Evolutionary conservation across 2,797 vertebrate species (phyloP).

Genomic region (Masticophis lateralis): DNA sequence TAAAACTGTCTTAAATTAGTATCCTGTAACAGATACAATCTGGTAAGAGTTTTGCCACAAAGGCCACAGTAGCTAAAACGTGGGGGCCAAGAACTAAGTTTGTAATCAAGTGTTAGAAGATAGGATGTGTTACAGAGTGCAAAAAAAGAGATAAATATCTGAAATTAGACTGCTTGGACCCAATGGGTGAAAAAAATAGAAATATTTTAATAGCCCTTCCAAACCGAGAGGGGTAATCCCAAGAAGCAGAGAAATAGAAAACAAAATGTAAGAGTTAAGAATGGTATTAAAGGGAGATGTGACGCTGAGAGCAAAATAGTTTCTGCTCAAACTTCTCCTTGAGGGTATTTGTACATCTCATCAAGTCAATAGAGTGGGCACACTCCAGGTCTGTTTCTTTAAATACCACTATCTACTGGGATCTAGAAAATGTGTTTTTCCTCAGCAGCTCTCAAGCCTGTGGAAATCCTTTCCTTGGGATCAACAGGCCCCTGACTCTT

Average conservation of each 20-base stretch:
- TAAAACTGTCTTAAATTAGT: neutral
- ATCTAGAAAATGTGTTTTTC: neutral
- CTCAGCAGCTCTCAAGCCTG: neutral
- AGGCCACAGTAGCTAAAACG: neutral
- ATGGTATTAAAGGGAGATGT: neutral
- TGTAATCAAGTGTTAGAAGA: neutral
- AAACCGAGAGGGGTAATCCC: neutral
- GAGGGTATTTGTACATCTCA: neutral
- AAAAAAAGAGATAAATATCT: neutral
- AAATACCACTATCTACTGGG: neutral
- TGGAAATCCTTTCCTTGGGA: neutral
- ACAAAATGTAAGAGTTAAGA: neutral
- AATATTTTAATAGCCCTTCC: neutral
- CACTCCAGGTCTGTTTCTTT: neutral
- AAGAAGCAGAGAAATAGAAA: neutral
- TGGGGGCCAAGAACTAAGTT: neutral
- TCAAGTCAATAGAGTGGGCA: neutral
- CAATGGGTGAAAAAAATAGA: neutral
- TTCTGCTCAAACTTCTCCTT: neutral
- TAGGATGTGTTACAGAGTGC: neutral
- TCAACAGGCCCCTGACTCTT: neutral
- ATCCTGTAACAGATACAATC: neutral
- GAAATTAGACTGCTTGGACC: neutral
- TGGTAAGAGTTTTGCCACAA: neutral
- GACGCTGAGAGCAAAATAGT: neutral